These are phyloP conservation scores for Drosophila nasuta DNA, from an alignment of 1,140 invertebrate species.

Conservation along the genomic window DNA sequence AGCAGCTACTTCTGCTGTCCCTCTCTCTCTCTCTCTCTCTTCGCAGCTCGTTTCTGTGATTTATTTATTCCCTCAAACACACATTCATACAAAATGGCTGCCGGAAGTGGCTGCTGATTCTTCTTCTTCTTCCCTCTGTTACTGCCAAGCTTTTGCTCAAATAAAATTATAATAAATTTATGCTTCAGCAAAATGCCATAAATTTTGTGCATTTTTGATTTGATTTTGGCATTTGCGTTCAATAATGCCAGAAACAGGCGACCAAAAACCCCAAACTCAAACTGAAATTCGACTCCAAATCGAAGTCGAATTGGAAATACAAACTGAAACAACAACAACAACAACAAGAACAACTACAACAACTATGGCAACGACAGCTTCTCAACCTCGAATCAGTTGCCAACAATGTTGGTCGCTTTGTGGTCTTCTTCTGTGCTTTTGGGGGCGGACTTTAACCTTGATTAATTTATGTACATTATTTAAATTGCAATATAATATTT, in stretches of 20 bases:
- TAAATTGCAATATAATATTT: conserved; percentile 47
- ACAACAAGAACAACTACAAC: neutral
- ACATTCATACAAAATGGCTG: conserved; percentile 44
- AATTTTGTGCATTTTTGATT: conserved; percentile 76
- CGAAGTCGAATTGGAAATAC: conserved; percentile 14
- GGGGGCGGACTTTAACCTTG: conserved; percentile 15
- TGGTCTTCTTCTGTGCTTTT: conserved; percentile 19
- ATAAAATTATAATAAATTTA: conserved; percentile 80
- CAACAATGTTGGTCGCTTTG: conserved; percentile 33
- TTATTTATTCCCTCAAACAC: conserved; percentile 56
- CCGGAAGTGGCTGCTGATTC: conserved; percentile 39
- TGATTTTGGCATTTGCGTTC: conserved; percentile 76
- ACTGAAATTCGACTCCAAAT: conserved; percentile 4
- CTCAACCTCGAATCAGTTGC: neutral
- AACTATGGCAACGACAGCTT: neutral
- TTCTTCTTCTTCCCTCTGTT: neutral
- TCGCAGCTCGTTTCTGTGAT: conserved; percentile 42
- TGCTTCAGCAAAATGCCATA: conserved; percentile 52
- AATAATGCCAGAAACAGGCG: conserved; percentile 30
- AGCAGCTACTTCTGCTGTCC: conserved; percentile 16
- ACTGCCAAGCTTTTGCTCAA: conserved; percentile 33
- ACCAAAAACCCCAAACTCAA: neutral
- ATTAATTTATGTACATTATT: conserved; percentile 59
- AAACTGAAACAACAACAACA: neutral
- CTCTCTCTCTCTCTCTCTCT: too few relatives aligned